Conservation (phyloP, 2,113 vertebrate species). For the Forbesichthys papilliferus region DNA sequence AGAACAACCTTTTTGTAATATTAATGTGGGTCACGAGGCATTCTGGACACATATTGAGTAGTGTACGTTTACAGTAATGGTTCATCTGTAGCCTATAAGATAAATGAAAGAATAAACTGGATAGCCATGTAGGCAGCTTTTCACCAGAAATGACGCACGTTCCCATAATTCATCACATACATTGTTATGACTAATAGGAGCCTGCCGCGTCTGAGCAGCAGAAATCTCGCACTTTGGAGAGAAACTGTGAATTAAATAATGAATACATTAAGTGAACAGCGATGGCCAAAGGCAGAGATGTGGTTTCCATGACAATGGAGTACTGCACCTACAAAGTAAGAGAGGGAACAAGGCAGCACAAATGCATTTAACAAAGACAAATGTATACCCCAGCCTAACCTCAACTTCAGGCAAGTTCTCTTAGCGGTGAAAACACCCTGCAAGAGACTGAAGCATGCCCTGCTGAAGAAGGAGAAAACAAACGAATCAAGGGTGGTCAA, state of each 20-base stretch:
- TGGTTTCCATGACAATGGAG: slow-evolving; percentile 67
- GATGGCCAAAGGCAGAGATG: slow-evolving; percentile 44
- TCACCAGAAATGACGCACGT: slow-evolving; percentile 1
- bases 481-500: slow-evolving; percentile 19
- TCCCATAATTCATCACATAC: background rate
- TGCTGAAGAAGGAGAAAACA: slow-evolving; percentile 13
- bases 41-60: too few species aligned
- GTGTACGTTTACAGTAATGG: background rate
- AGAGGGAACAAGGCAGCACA: slow-evolving; percentile 10
- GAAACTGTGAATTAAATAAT: slow-evolving; percentile 41
- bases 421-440: slow-evolving; percentile 12
- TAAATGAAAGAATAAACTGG: slow-evolving; percentile 18
- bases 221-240: slow-evolving; percentile 28
- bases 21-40: too few species aligned
- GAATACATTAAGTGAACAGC: slow-evolving; percentile 51
- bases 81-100: slow-evolving; percentile 5
- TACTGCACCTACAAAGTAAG: slow-evolving; percentile 38
- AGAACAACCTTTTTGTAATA: too few species aligned
- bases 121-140: background rate
- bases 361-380: slow-evolving; percentile 29
- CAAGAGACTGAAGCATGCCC: slow-evolving; percentile 20
- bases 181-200: slow-evolving; percentile 16
- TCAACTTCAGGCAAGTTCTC: slow-evolving; percentile 16
- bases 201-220: slow-evolving; percentile 4
- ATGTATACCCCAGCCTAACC: slow-evolving; percentile 14